Base-by-base conservation (phyloP, 2,797 vertebrate species). In the Esox masquinongy region DNA sequence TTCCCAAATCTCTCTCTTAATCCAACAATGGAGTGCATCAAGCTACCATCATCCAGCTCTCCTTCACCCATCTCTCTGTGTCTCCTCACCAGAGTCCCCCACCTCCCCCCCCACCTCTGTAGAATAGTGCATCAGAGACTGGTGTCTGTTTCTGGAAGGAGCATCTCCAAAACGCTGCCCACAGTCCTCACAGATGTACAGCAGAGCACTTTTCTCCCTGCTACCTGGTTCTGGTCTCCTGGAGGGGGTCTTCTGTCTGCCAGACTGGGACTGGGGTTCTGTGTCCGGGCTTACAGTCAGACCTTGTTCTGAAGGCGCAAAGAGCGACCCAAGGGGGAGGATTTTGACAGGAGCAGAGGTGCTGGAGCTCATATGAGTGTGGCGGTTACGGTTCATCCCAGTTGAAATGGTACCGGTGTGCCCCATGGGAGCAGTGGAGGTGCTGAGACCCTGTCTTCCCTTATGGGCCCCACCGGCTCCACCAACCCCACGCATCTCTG, bases 131-230 rank as follows among this genome's bases (percentile, higher is more conserved):
- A 84, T 84, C 67, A 88, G 70, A 24, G 87, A 85, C 88, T 95
- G 94, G 82, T 95, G 94, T 87, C 82, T 90, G 84, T 95, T 95
- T 72, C 94, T 89, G 75, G 93, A 92, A 0, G 86, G 91, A 12
- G 94, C 94, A 0, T 94, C 93, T 80, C 88, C 91, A 79, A 95
- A 95, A 15, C 91, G 81, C 79, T 89, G 85, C 8, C 94, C 93
- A n/a, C 94, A 95, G 85, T 95, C 94, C 72, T 95, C 94, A 15
- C 94, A 95, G 4, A 81, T 81, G 22, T 95, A 95, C 43, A 72
- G 68, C 56, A 82, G 82, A 9, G 85, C 68, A 31, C 47, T 43
- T 63, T 49, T 74, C 17, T 81, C 84, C 74, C 79, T 73, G 63
- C 49, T 76, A 9, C 72, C 80, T 0, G 70, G 29, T 31, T 75